Conservation (phyloP, 2,888 invertebrate species). For the Mylabris sibirica region DNA sequence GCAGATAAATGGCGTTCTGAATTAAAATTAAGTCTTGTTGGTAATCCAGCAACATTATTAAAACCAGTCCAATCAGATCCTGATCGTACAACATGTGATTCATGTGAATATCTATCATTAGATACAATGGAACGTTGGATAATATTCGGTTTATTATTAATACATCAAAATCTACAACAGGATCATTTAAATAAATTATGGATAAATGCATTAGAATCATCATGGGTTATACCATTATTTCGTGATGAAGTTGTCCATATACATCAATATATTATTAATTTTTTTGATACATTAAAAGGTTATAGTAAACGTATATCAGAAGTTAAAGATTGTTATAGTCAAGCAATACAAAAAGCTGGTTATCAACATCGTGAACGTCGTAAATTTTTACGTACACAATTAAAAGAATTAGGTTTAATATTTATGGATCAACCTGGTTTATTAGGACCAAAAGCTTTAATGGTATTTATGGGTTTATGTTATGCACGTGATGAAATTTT, state of each 20-base stretch:
- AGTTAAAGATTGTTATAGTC: slow-evolving; percentile 93
- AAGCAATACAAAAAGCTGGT: slow-evolving; percentile 90
- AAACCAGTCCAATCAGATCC: slow-evolving; percentile 95
- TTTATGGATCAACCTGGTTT: slow-evolving; percentile 98
- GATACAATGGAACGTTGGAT: slow-evolving; percentile 98
- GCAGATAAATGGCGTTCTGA: slow-evolving; percentile 96
- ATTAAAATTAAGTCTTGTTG: slow-evolving; percentile 90
- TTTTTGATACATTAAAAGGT: slow-evolving; percentile 95
- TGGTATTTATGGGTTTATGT: slow-evolving; percentile 95
- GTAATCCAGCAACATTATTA: slow-evolving; percentile 91
- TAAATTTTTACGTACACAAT: slow-evolving; percentile 93
- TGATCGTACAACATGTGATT: slow-evolving; percentile 67
- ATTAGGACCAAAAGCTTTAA: slow-evolving; percentile 94
- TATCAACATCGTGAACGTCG: slow-evolving; percentile 93
- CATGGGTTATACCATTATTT: slow-evolving; percentile 94
- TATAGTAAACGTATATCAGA: slow-evolving; percentile 92
- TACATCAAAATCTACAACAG: slow-evolving; percentile 84
- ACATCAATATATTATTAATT: slow-evolving; percentile 90
- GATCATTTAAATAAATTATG: slow-evolving; percentile 88
- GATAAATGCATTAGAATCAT: slow-evolving; percentile 89
- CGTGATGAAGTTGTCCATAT: slow-evolving; percentile 97
- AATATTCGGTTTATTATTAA: slow-evolving; percentile 91
- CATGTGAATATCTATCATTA: slow-evolving; percentile 95
- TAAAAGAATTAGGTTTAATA: slow-evolving; percentile 94
- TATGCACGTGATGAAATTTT: slow-evolving; percentile 96